Conservation (phyloP, 2,113 vertebrate species). For the Crotalus viridis region DNA sequence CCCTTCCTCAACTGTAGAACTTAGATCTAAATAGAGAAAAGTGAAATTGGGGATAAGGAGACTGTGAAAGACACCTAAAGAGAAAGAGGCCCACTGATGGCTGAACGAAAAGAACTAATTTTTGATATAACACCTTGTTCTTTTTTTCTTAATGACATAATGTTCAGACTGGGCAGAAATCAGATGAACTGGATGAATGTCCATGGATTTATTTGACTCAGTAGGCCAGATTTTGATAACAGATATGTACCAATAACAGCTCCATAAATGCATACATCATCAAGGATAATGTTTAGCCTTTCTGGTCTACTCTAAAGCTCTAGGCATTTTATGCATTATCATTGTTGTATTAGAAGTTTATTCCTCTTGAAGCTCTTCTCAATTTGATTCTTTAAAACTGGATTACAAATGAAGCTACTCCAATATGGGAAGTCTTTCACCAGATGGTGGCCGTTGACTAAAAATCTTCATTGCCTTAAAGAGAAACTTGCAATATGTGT, state of each 20-base stretch:
- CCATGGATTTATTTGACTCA: background rate
- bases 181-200: background rate
- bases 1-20: background rate
- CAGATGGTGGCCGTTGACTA: background rate
- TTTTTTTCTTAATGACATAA: background rate
- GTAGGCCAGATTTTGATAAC: background rate
- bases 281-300: background rate
- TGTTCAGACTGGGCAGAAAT: background rate
- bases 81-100: background rate
- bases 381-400: background rate
- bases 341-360: background rate
- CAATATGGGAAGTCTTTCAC: background rate
- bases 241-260: background rate
- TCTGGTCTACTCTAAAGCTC: background rate
- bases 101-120: background rate
- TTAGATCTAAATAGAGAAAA: slow-evolving; percentile 11
- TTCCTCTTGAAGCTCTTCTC: background rate
- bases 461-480: background rate
- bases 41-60: background rate
- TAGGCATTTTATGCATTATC: background rate
- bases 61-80: background rate
- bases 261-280: background rate
- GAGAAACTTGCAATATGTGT: background rate
- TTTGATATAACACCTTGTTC: too few relatives aligned
- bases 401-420: background rate